phyloP scores from a whole-genome alignment of 2,888 invertebrate genomes.

The Hemaris fuciformis region DNA sequence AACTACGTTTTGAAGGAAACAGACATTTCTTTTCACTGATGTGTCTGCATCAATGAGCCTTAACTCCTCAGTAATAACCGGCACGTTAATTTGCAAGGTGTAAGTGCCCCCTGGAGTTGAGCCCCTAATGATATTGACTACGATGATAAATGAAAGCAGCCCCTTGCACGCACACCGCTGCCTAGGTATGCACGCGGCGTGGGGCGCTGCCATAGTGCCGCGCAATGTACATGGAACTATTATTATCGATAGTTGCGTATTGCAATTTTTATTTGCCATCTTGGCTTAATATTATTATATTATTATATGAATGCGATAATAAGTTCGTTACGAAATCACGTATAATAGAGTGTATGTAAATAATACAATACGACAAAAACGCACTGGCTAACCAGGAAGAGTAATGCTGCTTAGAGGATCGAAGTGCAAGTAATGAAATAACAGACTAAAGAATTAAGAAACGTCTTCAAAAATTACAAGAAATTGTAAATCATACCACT shows the following conservation, averaged over 20 bases:
- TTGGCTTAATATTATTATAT: too few species aligned
- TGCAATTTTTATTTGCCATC: neutral
- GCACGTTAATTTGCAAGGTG: neutral
- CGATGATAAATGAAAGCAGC: neutral
- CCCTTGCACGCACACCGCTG: constrained; percentile 3
- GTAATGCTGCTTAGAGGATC: too few species aligned
- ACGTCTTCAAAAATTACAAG: too few species aligned
- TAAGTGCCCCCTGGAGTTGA: neutral
- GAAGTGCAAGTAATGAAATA: too few species aligned
- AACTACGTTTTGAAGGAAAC: too few species aligned
- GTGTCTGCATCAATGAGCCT: neutral
- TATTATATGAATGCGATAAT: too few species aligned
- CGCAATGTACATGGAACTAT: neutral
- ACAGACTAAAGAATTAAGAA: too few species aligned
- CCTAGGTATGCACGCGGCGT: neutral
- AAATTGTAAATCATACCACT: too few species aligned
- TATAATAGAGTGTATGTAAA: too few species aligned
- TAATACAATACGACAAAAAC: too few species aligned
- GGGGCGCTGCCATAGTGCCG: neutral
- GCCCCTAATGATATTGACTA: constrained; percentile 6
- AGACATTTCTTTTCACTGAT: neutral
- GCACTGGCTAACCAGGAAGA: too few species aligned
- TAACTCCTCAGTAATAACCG: neutral
- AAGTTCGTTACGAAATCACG: too few species aligned
- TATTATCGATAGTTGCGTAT: neutral